These are phyloP conservation scores for Spermophilus dauricus DNA, from an alignment of 2,113 vertebrate genomes.

Conservation along the genomic window DNA sequence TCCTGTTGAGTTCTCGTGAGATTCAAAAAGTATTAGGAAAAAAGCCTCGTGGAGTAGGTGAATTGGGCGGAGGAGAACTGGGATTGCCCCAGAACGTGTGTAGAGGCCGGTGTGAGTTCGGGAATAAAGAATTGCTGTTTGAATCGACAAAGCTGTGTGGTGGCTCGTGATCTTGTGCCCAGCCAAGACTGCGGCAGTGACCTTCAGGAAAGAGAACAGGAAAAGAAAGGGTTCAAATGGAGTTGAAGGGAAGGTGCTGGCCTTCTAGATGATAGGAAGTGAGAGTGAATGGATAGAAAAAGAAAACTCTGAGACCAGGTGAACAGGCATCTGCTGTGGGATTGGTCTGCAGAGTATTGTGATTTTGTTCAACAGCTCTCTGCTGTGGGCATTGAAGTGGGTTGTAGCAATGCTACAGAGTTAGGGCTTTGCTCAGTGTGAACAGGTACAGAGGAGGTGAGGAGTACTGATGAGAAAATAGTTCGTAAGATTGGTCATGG, in stretches of 20 bases:
- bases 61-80: too few relatives aligned
- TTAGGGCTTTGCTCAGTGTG: not conserved
- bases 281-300: not conserved
- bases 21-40: too few relatives aligned
- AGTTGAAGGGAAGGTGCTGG: not conserved
- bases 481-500: not conserved
- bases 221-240: not conserved
- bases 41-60: too few relatives aligned
- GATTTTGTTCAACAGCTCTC: not conserved
- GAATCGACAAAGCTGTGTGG: too few relatives aligned
- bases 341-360: not conserved
- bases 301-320: not conserved
- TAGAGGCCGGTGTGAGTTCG: too few relatives aligned
- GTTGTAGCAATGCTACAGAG: not conserved
- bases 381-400: not conserved
- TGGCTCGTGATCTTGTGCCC: too few relatives aligned
- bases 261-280: not conserved
- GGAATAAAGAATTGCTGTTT: too few relatives aligned
- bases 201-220: not conserved
- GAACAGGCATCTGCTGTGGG: not conserved
- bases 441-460: not conserved
- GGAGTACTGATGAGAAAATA: not conserved
- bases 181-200: too few relatives aligned
- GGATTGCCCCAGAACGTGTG: too few relatives aligned
- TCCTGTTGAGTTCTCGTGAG: too few relatives aligned